phyloP scores from a whole-genome alignment of 2,888 invertebrate genomes.

The Limnephilus rhombicus region DNA sequence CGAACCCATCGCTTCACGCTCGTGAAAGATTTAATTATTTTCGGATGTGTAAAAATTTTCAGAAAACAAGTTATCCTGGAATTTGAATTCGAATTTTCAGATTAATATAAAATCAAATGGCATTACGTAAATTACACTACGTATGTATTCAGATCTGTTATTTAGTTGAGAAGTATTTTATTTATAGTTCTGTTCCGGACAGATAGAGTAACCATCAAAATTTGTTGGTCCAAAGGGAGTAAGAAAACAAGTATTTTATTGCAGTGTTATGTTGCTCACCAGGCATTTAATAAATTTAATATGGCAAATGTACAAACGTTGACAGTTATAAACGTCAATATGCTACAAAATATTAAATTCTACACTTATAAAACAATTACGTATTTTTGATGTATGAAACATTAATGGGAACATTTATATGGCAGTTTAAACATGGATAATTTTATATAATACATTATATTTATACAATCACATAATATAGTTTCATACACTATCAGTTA shows the following conservation, averaged over 20 bases:
- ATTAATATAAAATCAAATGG: neutral
- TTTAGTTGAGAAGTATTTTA: neutral
- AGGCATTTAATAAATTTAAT: conserved; percentile 64
- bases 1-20: neutral
- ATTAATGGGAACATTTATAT: conserved; percentile 62
- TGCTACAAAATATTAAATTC: conserved; percentile 62
- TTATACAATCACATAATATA: conserved; percentile 60
- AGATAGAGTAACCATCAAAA: neutral
- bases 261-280: conserved; percentile 58
- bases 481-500: conserved; percentile 60
- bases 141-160: neutral
- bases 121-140: neutral
- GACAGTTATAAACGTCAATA: conserved; percentile 62
- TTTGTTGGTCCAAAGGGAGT: neutral
- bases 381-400: conserved; percentile 70
- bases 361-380: conserved; percentile 72
- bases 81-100: neutral
- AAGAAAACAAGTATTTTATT: conserved; percentile 52
- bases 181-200: neutral
- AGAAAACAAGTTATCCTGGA: neutral
- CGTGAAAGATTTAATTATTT: neutral
- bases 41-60: neutral
- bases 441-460: conserved; percentile 53
- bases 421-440: conserved; percentile 62
- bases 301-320: conserved; percentile 66